A percentile compares a stretch with the other conserved stretches of the same genome.
These are phyloP conservation scores for Brenthis ino DNA, from an alignment of 2,888 invertebrate genomes.

Conservation along the genomic window DNA sequence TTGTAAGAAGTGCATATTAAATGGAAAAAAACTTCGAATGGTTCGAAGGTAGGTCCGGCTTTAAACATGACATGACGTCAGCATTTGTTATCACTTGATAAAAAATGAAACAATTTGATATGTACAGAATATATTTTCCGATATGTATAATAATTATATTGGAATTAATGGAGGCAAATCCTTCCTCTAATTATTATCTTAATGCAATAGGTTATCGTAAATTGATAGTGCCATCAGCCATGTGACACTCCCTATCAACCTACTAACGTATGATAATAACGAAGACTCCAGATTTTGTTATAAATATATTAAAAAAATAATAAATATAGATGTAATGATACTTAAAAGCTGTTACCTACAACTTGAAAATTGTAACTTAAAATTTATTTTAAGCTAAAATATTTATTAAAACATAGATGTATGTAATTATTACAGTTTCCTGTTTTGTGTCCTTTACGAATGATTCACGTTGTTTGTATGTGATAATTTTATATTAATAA, in stretches of 20 bases:
- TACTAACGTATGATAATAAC: slow-evolving; percentile 41
- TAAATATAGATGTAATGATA: no score
- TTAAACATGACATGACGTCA: slow-evolving; percentile 58
- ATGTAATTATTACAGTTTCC: slow-evolving; percentile 25
- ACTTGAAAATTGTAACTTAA: slow-evolving; percentile 18
- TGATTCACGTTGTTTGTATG: slow-evolving; percentile 37
- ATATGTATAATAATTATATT: slow-evolving; percentile 53
- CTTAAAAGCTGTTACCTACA: slow-evolving; percentile 15
- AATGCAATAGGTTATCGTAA: slow-evolving; percentile 76
- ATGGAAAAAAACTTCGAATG: slow-evolving; percentile 28
- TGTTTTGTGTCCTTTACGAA: slow-evolving; percentile 33
- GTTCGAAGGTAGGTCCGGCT: slow-evolving; percentile 51
- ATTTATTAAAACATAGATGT: slow-evolving; percentile 27
- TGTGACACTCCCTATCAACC: slow-evolving; percentile 76
- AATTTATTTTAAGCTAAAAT: slow-evolving; percentile 18
- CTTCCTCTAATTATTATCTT: slow-evolving; percentile 73
- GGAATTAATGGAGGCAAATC: slow-evolving; percentile 64
- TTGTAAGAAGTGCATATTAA: slow-evolving; percentile 8
- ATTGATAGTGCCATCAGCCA: slow-evolving; percentile 72
- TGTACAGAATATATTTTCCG: slow-evolving; percentile 38
- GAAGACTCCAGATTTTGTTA: background rate
- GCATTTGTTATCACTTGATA: slow-evolving; percentile 62
- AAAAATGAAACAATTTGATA: slow-evolving; percentile 39
- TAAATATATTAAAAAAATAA: no score
- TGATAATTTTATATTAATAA: slow-evolving; percentile 31